phyloP scores from a whole-genome alignment of 35 echinoderm and acorn worm genomes.

The Ophiothrix spiculata region DNA sequence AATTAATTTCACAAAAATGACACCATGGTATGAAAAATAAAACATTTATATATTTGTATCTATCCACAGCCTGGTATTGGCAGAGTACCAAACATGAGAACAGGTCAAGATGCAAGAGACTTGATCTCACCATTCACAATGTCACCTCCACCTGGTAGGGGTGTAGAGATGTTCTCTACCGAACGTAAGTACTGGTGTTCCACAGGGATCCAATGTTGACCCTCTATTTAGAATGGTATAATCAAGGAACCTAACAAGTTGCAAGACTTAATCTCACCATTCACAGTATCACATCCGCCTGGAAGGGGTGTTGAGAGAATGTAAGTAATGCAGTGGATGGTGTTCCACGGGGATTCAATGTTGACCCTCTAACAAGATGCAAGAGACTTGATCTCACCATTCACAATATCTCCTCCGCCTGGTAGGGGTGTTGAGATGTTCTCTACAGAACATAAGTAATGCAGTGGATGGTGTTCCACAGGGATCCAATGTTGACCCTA shows the following conservation, averaged over 20 bases:
- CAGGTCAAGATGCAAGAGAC: constrained; percentile 13
- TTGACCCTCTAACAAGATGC: no score
- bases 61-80: constrained; percentile 85
- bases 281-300: constrained; percentile 68
- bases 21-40: no score
- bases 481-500: background rate
- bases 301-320: constrained; percentile 74
- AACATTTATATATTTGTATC: no score
- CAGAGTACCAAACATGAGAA: constrained; percentile 25
- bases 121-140: constrained; percentile 75
- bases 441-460: constrained; percentile 58
- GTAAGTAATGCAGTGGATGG: no score
- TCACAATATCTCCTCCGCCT: constrained; percentile 71
- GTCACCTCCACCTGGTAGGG: constrained; percentile 75
- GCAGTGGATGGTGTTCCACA: background rate
- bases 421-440: constrained; percentile 83
- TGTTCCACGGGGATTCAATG: no score
- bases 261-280: constrained; percentile 75
- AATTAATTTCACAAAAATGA: no score
- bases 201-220: background rate
- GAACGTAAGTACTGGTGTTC: constrained; percentile 42
- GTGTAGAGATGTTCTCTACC: constrained; percentile 76
- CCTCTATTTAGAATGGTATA: no score
- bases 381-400: constrained; percentile 62
- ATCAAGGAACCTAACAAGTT: constrained; percentile 29